Evolutionary conservation across 2,888 invertebrate species (phyloP).

Genomic region (Acleris laterana): DNA sequence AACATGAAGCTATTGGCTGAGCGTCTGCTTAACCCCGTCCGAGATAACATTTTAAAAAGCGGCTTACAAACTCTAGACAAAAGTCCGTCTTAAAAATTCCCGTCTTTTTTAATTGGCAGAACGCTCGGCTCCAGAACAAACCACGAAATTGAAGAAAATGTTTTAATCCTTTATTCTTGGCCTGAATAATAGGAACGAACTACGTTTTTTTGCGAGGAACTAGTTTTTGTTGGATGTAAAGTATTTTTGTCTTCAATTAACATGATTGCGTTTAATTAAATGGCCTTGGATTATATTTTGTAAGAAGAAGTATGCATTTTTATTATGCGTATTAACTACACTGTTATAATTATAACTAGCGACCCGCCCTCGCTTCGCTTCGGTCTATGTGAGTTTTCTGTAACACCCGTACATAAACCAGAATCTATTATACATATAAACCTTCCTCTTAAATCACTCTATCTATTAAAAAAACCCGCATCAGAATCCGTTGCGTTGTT

Average conservation of each 20-base stretch:
- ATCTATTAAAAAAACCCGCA: too few species aligned
- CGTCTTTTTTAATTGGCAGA: constrained; percentile 26
- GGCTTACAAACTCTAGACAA: constrained; percentile 23
- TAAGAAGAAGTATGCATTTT: not conserved
- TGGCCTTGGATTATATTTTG: too few species aligned
- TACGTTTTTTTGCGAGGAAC: constrained; percentile 17
- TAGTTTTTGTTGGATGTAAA: constrained; percentile 24
- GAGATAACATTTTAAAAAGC: constrained; percentile 18
- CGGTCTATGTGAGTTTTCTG: too few species aligned
- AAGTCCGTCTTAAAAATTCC: constrained; percentile 18
- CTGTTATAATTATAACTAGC: too few species aligned
- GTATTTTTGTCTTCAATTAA: constrained; percentile 13
- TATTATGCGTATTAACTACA: not conserved
- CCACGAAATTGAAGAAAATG: constrained; percentile 32
- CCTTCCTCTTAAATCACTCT: too few species aligned
- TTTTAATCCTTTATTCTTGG: constrained; percentile 18
- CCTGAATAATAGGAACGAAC: constrained; percentile 17
- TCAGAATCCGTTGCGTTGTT: too few species aligned
- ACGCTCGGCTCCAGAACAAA: constrained; percentile 24
- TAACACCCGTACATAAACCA: too few species aligned
- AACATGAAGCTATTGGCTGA: not conserved
- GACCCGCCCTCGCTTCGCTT: too few species aligned
- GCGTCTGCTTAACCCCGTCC: not conserved
- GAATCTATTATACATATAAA: too few species aligned
- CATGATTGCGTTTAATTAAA: too few species aligned